Percentiles rank a stretch among this genome's conserved stretches.
phyloP scores from a whole-genome alignment of 2,888 invertebrate species.

The Steinernema scapterisci region DNA sequence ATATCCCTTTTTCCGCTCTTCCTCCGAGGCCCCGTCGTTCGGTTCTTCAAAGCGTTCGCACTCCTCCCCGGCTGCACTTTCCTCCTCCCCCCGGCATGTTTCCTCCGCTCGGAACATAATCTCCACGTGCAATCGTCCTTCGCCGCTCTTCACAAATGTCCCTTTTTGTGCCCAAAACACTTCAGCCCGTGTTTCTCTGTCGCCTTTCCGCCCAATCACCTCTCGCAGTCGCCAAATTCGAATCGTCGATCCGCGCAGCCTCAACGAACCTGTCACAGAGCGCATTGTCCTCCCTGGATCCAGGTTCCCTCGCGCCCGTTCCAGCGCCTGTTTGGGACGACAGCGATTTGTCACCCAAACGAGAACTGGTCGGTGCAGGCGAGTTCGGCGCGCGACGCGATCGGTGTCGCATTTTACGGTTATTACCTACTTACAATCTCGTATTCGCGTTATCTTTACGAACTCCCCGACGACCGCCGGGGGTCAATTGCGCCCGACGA shows the following conservation, averaged over 20 bases:
- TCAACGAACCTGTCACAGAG: background rate
- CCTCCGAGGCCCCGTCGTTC: no score
- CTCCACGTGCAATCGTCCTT: background rate
- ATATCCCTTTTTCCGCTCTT: no score
- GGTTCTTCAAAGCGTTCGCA: no score
- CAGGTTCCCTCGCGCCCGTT: no score
- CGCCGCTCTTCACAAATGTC: background rate
- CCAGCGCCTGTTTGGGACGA: no score
- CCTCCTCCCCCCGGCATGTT: no score
- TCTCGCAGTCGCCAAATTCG: background rate
- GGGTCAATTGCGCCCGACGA: background rate
- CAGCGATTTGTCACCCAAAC: no score
- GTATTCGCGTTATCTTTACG: conserved; percentile 20
- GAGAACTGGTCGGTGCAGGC: no score
- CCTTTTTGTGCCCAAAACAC: background rate
- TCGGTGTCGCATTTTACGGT: conserved; percentile 3
- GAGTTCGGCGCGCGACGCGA: background rate
- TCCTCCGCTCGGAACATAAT: background rate
- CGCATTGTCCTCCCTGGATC: background rate
- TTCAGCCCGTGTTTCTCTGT: background rate
- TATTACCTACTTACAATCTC: conserved; percentile 21
- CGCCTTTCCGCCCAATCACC: background rate
- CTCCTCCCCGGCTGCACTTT: no score
- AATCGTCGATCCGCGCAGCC: background rate
- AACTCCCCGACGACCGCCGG: background rate